phyloP scores from a whole-genome alignment of 2,888 invertebrate genomes.

The Strigamia maritima region DNA sequence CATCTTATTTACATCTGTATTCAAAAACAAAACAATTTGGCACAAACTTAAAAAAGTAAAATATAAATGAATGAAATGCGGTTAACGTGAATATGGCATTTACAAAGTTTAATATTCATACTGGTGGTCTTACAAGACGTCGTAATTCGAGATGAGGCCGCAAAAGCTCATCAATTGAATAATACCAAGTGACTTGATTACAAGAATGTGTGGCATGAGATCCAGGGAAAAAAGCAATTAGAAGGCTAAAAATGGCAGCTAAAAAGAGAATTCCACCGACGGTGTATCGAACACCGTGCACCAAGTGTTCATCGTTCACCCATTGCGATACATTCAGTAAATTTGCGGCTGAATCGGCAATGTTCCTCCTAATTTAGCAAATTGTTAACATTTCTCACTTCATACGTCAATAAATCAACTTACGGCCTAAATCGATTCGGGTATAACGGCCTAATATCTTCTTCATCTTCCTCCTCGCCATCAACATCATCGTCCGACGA shows the following conservation, averaged over 20 bases:
- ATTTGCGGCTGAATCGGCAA: neutral
- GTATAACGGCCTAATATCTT: neutral
- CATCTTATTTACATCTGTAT: neutral
- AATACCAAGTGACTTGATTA: neutral
- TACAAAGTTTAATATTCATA: neutral
- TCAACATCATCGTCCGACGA: neutral
- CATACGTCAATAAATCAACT: neutral
- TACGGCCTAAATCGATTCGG: neutral
- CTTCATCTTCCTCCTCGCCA: neutral
- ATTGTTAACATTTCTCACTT: neutral
- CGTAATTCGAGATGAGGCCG: neutral
- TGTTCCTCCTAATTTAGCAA: neutral
- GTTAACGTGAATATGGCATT: neutral
- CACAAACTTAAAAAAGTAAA: neutral
- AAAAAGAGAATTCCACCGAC: slow-evolving; percentile 41
- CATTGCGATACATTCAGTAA: neutral
- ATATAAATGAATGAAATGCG: neutral
- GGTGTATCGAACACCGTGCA: slow-evolving; percentile 41
- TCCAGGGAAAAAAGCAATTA: slow-evolving; percentile 42
- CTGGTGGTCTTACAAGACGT: neutral
- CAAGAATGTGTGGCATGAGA: neutral
- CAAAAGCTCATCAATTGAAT: slow-evolving; percentile 11
- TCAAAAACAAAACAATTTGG: neutral
- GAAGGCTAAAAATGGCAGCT: slow-evolving; percentile 42
- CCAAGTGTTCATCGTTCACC: slow-evolving; percentile 40